These are phyloP conservation scores for Syngnathus rostellatus DNA, from an alignment of 2,797 vertebrate genomes.

Conservation along the genomic window DNA sequence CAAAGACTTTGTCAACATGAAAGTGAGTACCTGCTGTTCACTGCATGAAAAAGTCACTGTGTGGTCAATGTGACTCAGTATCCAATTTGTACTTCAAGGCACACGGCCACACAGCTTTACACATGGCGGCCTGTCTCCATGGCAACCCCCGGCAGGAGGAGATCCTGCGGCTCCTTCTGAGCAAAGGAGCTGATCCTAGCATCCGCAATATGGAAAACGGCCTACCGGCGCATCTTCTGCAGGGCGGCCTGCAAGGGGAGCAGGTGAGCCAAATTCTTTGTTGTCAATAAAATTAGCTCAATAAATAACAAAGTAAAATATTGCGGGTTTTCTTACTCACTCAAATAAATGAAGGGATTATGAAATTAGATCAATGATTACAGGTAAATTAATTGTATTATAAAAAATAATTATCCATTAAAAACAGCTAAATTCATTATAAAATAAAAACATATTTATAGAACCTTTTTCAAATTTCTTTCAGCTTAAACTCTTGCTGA, in stretches of 20 bases:
- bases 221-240: conserved; percentile 81
- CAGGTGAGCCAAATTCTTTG: conserved; percentile 61
- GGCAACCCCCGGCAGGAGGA: conserved; percentile 72
- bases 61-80: neutral
- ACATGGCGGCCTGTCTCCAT: conserved; percentile 87
- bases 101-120: conserved; percentile 86
- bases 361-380: neutral
- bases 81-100: conserved; percentile 61
- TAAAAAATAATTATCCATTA: neutral
- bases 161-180: conserved; percentile 75
- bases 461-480: neutral
- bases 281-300: too few species aligned
- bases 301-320: too few species aligned
- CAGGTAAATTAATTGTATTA: neutral
- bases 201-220: conserved; percentile 87
- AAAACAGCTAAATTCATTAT: neutral
- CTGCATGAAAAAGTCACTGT: neutral
- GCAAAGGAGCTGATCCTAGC: conserved; percentile 78
- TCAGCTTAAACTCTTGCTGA: conserved; percentile 76
- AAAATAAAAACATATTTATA: neutral
- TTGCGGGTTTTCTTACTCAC: neutral
- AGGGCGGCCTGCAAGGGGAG: conserved; percentile 71
- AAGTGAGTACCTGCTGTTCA: conserved; percentile 63
- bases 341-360: neutral
- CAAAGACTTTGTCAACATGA: conserved; percentile 83